These are phyloP conservation scores for Penaeus monodon DNA, from an alignment of 2,888 invertebrate genomes.

Conservation along the genomic window DNA sequence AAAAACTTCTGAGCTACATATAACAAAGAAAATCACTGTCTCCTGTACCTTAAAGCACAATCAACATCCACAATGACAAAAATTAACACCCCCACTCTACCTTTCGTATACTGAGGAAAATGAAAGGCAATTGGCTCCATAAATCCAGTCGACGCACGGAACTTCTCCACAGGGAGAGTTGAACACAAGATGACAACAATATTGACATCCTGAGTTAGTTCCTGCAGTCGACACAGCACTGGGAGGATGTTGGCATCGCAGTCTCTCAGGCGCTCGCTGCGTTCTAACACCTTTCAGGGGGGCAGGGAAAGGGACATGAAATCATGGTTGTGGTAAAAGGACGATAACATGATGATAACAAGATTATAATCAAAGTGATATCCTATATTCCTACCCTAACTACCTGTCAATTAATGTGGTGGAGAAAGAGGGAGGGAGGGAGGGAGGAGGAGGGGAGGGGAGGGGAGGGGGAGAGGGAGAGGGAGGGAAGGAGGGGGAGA, in stretches of 20 bases:
- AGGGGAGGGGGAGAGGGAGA: too few relatives aligned
- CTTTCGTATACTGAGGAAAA: slow-evolving; percentile 85
- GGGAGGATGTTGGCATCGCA: slow-evolving; percentile 82
- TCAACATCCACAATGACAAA: neutral
- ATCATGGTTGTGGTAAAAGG: too few relatives aligned
- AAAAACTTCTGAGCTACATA: neutral
- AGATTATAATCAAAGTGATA: too few relatives aligned
- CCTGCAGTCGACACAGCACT: slow-evolving; percentile 80
- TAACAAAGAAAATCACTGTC: too few relatives aligned
- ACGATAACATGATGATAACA: too few relatives aligned
- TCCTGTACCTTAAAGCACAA: neutral
- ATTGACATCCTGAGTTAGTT: slow-evolving; percentile 78
- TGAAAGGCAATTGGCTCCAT: slow-evolving; percentile 80
- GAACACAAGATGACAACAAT: slow-evolving; percentile 83
- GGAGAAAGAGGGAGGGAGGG: too few relatives aligned
- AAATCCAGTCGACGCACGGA: slow-evolving; percentile 78
- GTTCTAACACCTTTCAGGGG: slow-evolving; percentile 77
- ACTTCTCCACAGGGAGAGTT: slow-evolving; percentile 85
- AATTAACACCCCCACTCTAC: slow-evolving; percentile 66
- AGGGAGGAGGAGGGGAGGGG: too few relatives aligned
- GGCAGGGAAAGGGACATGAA: neutral
- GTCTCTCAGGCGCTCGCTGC: slow-evolving; percentile 82
- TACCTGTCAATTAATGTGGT: too few relatives aligned
- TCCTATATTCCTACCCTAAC: too few relatives aligned
- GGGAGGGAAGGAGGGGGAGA: too few relatives aligned